These are phyloP conservation scores for Marmota monax DNA, from an alignment of 2,113 vertebrate genomes.

Conservation along the genomic window DNA sequence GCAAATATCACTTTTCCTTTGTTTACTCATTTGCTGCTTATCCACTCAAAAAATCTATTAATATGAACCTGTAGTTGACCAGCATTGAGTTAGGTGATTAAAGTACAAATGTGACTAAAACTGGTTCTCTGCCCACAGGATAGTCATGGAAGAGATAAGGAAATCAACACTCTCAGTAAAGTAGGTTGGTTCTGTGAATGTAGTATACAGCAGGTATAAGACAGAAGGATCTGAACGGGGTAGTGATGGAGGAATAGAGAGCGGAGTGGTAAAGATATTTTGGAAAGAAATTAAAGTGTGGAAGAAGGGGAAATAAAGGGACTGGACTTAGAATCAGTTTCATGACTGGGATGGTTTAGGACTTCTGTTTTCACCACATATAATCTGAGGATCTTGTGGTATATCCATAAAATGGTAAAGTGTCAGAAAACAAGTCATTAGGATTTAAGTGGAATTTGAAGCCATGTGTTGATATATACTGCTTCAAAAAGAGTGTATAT, in stretches of 20 bases:
- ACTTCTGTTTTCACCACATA: background rate
- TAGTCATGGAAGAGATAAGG: background rate
- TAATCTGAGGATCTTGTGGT: slow-evolving; percentile 7
- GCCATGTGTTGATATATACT: background rate
- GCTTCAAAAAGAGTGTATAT: background rate
- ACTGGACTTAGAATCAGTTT: background rate
- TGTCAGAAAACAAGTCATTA: background rate
- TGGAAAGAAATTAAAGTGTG: background rate
- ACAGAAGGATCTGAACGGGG: background rate
- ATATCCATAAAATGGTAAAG: background rate
- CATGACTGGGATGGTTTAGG: background rate
- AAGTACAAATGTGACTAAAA: background rate
- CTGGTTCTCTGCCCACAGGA: background rate
- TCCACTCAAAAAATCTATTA: background rate
- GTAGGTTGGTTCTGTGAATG: background rate
- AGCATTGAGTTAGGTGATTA: background rate
- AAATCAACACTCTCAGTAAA: background rate
- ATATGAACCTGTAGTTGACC: background rate
- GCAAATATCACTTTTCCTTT: background rate
- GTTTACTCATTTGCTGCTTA: background rate
- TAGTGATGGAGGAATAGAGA: background rate
- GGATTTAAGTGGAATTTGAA: background rate
- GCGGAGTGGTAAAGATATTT: background rate
- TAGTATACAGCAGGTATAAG: background rate
- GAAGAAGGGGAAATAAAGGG: background rate